phyloP scores from a whole-genome alignment of 2,113 vertebrate genomes.

The Urocynchramus pylzowi region DNA sequence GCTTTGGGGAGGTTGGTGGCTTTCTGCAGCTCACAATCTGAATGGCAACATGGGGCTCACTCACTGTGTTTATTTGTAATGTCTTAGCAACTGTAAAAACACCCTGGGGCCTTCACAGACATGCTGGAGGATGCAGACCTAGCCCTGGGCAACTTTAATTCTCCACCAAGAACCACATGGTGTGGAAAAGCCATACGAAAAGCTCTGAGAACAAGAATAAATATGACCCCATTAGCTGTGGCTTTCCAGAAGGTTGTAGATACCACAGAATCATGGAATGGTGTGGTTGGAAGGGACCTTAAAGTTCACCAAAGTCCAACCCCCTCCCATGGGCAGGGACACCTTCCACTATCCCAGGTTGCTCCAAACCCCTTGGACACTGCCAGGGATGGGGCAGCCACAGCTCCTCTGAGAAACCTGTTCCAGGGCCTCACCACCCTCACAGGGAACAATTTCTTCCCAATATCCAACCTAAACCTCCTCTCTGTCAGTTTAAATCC shows the following conservation, averaged over 20 bases:
- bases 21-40: background rate
- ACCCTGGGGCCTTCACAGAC: background rate
- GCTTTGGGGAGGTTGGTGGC: background rate
- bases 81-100: background rate
- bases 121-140: background rate
- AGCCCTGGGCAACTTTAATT: background rate
- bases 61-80: background rate
- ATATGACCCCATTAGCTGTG: background rate
- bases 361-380: background rate
- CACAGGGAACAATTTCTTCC: background rate
- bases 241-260: background rate
- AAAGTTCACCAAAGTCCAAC: background rate
- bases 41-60: background rate
- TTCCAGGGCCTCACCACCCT: background rate
- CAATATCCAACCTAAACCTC: rapidly evolving
- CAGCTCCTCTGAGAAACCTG: background rate
- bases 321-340: background rate
- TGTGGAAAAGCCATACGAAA: background rate
- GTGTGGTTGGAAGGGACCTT: rapidly evolving
- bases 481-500: background rate
- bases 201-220: background rate
- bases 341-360: background rate
- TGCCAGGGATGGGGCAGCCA: background rate
- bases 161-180: background rate
- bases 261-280: background rate